Evolutionary conservation across 1,140 invertebrate genomes (phyloP).

Genomic region (Megalopta genalis): DNA sequence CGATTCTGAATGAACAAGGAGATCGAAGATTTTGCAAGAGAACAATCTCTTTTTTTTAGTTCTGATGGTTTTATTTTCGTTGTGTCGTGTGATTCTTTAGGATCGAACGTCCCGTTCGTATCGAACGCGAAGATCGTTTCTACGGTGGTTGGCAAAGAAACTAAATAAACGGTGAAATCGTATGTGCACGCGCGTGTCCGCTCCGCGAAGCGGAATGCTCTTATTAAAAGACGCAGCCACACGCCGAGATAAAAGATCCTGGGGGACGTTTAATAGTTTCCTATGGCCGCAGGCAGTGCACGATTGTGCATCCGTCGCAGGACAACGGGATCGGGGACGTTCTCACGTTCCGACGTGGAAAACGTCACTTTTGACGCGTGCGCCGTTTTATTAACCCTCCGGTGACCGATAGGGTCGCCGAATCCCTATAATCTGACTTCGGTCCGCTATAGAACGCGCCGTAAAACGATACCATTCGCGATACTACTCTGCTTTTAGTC

Average conservation of each 20-base stretch:
- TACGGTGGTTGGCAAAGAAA: conserved; percentile 7
- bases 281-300: conserved; percentile 70
- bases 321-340: conserved; percentile 43
- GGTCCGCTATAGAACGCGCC: neutral
- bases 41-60: too few relatives aligned
- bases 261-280: conserved; percentile 66
- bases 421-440: neutral
- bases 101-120: neutral
- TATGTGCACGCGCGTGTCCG: conserved; percentile 45
- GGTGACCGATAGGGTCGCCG: neutral
- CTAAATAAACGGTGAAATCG: conserved; percentile 49
- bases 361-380: conserved; percentile 15
- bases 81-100: neutral
- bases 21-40: too few relatives aligned
- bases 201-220: conserved; percentile 58
- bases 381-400: neutral
- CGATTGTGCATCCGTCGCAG: conserved; percentile 66
- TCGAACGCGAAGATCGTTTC: conserved; percentile 32
- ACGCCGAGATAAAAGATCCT: conserved; percentile 63
- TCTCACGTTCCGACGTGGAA: conserved; percentile 66
- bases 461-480: neutral
- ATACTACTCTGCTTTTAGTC: neutral
- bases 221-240: conserved; percentile 64
- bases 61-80: too few relatives aligned
- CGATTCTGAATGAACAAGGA: too few relatives aligned